Evolutionary conservation across 2,797 vertebrate genomes (phyloP).

Genomic region (Threskiornis aethiopicus): DNA sequence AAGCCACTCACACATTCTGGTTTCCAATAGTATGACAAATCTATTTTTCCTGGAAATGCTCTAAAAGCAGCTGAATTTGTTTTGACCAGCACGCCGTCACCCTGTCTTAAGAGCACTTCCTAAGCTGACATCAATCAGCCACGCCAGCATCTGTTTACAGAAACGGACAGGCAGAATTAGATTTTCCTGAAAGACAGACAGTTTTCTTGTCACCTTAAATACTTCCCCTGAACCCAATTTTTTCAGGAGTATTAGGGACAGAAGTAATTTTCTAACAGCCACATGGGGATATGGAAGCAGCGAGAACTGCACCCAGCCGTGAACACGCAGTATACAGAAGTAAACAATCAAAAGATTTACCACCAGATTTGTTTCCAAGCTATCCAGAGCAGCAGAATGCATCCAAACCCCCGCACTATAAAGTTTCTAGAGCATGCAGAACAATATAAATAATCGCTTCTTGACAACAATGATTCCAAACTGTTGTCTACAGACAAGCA

Average conservation of each 20-base stretch:
- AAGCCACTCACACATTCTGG: neutral
- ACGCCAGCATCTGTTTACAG: slow-evolving; percentile 9
- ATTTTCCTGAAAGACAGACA: neutral
- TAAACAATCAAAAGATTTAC: neutral
- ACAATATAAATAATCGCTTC: neutral
- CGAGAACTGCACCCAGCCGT: neutral
- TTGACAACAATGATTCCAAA: neutral
- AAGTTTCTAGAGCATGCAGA: neutral
- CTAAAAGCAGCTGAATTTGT: slow-evolving; percentile 42
- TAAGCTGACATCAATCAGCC: slow-evolving; percentile 41
- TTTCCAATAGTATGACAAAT: neutral
- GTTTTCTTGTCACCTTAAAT: slow-evolving; percentile 22
- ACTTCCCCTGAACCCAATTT: neutral
- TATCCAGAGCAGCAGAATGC: neutral
- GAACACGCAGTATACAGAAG: neutral
- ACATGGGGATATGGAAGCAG: neutral
- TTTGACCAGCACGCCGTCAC: neutral
- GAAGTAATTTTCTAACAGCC: neutral
- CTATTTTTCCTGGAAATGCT: slow-evolving; percentile 27
- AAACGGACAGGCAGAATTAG: neutral
- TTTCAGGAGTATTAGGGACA: slow-evolving; percentile 8
- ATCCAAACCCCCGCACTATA: neutral
- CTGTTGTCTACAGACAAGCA: neutral
- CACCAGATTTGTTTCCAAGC: neutral
- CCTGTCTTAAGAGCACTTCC: slow-evolving; percentile 5